Percentiles rank a stretch among this genome's conserved stretches.
phyloP scores from a whole-genome alignment of 2,113 vertebrate species.

The Brachirus orientalis region DNA sequence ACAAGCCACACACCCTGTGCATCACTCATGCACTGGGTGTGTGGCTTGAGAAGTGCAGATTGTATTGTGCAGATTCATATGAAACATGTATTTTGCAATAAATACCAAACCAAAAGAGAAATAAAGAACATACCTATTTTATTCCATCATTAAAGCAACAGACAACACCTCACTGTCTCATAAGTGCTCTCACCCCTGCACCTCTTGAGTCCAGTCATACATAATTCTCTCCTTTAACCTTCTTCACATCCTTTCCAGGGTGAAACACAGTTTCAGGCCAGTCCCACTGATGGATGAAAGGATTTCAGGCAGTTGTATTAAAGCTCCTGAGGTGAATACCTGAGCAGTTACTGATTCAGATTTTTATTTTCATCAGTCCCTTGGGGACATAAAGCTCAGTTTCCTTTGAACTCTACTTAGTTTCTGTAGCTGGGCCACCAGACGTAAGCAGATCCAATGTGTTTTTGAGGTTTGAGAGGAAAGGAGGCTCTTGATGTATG shows the following conservation, averaged over 20 bases:
- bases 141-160: no score
- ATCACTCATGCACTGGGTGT: no score
- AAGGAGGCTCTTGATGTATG: constrained; percentile 50
- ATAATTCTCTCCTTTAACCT: constrained; percentile 44
- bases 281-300: constrained; percentile 21
- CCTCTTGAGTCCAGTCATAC: constrained; percentile 15
- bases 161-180: background rate
- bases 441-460: constrained; percentile 10
- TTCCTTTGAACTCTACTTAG: constrained; percentile 66
- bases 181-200: constrained; percentile 3
- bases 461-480: constrained; percentile 33
- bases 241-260: constrained; percentile 16
- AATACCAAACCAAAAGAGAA: no score
- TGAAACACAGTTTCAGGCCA: constrained; percentile 13
- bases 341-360: constrained; percentile 49
- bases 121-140: no score
- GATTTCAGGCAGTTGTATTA: constrained; percentile 39
- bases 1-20: no score
- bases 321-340: constrained; percentile 62
- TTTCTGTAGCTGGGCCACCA: constrained; percentile 27
- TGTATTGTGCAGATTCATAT: no score
- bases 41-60: no score
- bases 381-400: constrained; percentile 21
- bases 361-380: constrained; percentile 47
- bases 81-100: no score